These are phyloP conservation scores for Parazoanthus darwini DNA, from an alignment of 92 coral and sea anemone species.

Conservation along the genomic window DNA sequence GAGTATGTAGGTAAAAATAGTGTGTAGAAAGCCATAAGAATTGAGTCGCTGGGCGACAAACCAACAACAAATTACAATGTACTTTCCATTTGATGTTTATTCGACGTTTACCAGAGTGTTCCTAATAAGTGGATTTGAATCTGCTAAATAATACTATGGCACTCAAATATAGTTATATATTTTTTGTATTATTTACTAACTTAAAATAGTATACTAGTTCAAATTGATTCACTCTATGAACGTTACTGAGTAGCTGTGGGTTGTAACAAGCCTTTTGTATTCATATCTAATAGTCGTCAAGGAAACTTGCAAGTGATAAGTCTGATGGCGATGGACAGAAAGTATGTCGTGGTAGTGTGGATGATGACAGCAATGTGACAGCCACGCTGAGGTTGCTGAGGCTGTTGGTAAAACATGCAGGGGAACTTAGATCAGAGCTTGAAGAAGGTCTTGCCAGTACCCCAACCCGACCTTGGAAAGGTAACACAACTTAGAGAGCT, in stretches of 20 bases:
- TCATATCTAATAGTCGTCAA: slow-evolving; percentile 14
- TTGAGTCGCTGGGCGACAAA: too few species aligned
- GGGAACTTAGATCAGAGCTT: slow-evolving; percentile 83
- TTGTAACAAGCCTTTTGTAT: background rate
- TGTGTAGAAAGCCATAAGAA: too few species aligned
- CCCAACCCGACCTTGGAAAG: slow-evolving; percentile 99
- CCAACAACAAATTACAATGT: too few species aligned
- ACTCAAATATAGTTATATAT: too few species aligned
- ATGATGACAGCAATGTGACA: slow-evolving; percentile 95
- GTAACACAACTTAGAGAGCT: slow-evolving; percentile 40
- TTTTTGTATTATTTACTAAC: too few species aligned
- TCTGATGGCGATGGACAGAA: slow-evolving; percentile 39
- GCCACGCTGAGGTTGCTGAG: slow-evolving; percentile 96
- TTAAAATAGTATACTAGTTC: too few species aligned
- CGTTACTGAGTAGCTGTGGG: background rate
- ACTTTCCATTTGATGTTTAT: too few species aligned
- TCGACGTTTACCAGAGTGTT: too few species aligned
- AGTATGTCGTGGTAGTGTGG: slow-evolving; percentile 55
- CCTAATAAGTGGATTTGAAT: too few species aligned
- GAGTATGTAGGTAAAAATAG: too few species aligned
- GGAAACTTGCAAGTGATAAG: slow-evolving; percentile 35
- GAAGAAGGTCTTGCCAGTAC: slow-evolving; percentile 88
- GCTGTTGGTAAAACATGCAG: slow-evolving; percentile 95
- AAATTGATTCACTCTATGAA: too few species aligned
- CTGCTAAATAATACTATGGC: too few species aligned